Percentiles rank a stretch among this genome's conserved stretches.
Conservation (phyloP, 2,797 vertebrate genomes). For the Lagodon rhomboides region DNA sequence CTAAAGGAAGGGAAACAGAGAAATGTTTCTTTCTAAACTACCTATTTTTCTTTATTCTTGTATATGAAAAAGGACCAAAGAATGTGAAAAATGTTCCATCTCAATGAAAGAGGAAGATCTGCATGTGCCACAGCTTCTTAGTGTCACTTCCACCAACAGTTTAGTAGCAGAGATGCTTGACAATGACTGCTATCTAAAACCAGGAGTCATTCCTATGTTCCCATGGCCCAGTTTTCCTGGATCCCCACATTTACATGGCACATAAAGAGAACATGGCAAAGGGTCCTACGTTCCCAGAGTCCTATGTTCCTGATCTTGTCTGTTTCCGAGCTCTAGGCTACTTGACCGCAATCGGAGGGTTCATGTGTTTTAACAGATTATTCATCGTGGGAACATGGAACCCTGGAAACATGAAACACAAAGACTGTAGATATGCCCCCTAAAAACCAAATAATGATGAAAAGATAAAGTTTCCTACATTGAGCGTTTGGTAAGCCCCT, state of each 20-base stretch:
- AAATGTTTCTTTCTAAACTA: constrained; percentile 39
- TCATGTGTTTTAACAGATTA: too few relatives aligned
- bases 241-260: too few relatives aligned
- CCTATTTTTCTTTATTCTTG: constrained; percentile 48
- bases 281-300: too few relatives aligned
- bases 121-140: background rate
- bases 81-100: constrained; percentile 52
- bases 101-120: constrained; percentile 16
- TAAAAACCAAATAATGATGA: background rate
- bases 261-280: too few relatives aligned
- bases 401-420: too few relatives aligned
- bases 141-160: background rate
- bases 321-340: too few relatives aligned
- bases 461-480: background rate
- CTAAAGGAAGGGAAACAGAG: constrained; percentile 24
- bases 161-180: constrained; percentile 13
- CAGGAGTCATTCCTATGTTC: background rate
- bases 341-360: too few relatives aligned
- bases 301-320: too few relatives aligned
- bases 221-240: too few relatives aligned
- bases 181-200: constrained; percentile 1
- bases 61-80: constrained; percentile 71
- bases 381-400: too few relatives aligned
- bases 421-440: too few relatives aligned
- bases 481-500: background rate